phyloP scores from a whole-genome alignment of 2,888 invertebrate species.

The Leptura quadrifasciata region DNA sequence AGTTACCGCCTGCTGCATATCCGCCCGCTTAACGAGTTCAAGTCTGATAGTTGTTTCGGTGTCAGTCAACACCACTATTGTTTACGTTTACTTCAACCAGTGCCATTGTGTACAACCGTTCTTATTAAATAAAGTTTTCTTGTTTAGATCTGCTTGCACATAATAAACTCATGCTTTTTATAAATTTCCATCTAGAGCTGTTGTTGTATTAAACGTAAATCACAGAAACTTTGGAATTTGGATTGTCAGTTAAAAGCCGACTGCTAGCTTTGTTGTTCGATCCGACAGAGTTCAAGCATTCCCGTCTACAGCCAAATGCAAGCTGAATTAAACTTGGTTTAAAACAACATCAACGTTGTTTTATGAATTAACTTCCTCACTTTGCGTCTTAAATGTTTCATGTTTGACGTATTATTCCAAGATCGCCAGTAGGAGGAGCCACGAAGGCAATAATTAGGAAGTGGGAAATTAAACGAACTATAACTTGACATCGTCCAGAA shows the following conservation, averaged over 20 bases:
- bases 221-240: conserved; percentile 31
- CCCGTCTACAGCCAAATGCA: conserved; percentile 39
- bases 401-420: conserved; percentile 6
- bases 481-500: no score
- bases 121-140: conserved; percentile 21
- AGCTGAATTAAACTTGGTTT: conserved; percentile 37
- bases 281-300: conserved; percentile 18
- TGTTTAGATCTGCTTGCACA: conserved; percentile 7
- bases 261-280: conserved; percentile 34
- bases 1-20: no score
- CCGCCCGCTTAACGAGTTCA: no score
- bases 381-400: conserved; percentile 21
- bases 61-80: neutral
- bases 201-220: conserved; percentile 35
- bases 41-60: no score
- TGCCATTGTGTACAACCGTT: neutral
- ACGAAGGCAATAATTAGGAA: no score
- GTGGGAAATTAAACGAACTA: no score
- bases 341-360: conserved; percentile 43
- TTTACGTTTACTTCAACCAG: neutral
- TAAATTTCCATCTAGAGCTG: conserved; percentile 8
- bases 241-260: conserved; percentile 31
- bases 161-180: conserved; percentile 13
- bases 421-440: neutral
- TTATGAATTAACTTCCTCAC: conserved; percentile 38